Conservation (phyloP, 2,797 vertebrate species). For the Fringilla coelebs region DNA sequence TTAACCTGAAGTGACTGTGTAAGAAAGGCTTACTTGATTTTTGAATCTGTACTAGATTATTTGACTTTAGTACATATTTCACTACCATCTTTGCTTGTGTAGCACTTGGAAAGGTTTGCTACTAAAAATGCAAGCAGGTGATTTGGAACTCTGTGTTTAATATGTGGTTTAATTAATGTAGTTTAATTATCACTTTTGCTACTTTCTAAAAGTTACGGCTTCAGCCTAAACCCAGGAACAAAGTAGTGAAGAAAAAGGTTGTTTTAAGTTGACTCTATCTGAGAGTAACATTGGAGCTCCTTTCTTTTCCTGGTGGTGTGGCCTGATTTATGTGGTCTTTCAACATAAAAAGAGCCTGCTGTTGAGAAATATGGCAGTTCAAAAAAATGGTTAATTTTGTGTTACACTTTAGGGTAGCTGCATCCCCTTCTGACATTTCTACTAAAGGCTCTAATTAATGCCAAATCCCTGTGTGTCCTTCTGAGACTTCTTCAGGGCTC, state of each 20-base stretch:
- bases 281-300: neutral
- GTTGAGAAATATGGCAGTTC: constrained; percentile 17
- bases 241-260: neutral
- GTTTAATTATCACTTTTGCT: neutral
- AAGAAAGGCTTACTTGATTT: neutral
- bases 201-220: neutral
- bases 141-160: neutral
- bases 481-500: constrained; percentile 1
- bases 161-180: too few species aligned
- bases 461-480: constrained; percentile 20
- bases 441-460: constrained; percentile 34
- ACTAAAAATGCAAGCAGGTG: neutral
- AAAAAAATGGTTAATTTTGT: constrained; percentile 45
- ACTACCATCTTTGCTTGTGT: neutral
- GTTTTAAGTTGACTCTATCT: neutral
- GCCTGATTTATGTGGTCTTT: neutral
- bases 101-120: neutral
- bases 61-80: neutral
- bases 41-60: neutral
- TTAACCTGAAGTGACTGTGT: neutral
- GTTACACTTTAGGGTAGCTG: neutral
- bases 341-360: neutral
- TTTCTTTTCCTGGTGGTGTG: neutral
- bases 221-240: neutral
- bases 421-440: constrained; percentile 25